These are phyloP conservation scores for Fissipunctia ypsillon DNA, from an alignment of 2,888 invertebrate species.

Conservation along the genomic window DNA sequence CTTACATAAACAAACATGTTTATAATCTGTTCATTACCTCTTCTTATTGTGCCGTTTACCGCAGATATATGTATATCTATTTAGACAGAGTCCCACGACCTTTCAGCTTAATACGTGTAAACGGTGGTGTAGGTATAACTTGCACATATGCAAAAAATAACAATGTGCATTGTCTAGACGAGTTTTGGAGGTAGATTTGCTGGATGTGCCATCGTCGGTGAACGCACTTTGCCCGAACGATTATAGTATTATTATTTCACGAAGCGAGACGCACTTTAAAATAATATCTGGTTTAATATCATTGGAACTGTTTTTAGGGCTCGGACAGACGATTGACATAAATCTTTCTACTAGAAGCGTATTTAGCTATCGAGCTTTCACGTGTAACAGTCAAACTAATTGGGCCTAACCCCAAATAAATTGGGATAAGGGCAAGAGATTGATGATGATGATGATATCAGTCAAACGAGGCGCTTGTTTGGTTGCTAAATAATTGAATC, in stretches of 20 bases:
- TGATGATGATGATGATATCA: too few species aligned
- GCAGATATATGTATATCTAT: constrained; percentile 27
- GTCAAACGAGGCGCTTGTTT: too few species aligned
- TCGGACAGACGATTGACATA: background rate
- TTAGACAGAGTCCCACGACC: constrained; percentile 59
- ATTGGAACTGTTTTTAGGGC: background rate
- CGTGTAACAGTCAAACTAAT: background rate
- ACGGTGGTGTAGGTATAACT: constrained; percentile 36
- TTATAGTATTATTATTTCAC: background rate
- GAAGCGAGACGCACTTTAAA: too few species aligned
- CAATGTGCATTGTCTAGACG: constrained; percentile 76
- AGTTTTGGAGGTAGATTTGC: constrained; percentile 38
- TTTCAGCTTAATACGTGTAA: constrained; percentile 48
- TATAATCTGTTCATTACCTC: constrained; percentile 35
- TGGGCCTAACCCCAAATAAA: background rate
- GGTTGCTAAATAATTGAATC: too few species aligned
- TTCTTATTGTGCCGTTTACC: constrained; percentile 16
- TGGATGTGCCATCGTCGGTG: constrained; percentile 59
- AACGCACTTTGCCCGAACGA: background rate
- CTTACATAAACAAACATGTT: constrained; percentile 31
- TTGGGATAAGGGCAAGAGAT: background rate
- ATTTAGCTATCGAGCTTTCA: background rate
- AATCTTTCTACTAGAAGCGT: background rate
- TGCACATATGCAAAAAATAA: constrained; percentile 69
- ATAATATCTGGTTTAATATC: background rate